Evolutionary conservation across 1,140 invertebrate genomes (phyloP).

Genomic region (Zaprionus tsacasi): DNA sequence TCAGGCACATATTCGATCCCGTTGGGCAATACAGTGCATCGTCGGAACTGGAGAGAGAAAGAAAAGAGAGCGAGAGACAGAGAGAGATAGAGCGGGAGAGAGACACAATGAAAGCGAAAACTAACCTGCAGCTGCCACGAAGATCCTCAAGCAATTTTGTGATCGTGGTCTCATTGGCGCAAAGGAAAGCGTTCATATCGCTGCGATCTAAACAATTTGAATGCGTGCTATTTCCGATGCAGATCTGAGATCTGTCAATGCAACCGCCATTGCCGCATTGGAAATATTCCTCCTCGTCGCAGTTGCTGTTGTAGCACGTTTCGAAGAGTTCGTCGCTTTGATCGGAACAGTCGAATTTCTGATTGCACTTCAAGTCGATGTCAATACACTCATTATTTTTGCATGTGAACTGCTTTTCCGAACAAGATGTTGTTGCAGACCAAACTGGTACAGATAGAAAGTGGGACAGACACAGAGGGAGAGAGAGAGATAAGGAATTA

Average conservation of each 20-base stretch:
- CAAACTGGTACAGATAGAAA: not conserved
- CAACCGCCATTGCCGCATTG: constrained; percentile 50
- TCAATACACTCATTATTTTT: not conserved
- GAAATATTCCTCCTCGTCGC: not conserved
- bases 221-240: not conserved
- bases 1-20: constrained; percentile 25
- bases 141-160: not conserved
- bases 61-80: not conserved
- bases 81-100: too few relatives aligned
- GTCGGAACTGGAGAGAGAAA: not conserved
- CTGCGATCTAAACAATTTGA: constrained; percentile 40
- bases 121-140: constrained; percentile 33
- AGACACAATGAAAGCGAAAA: not conserved
- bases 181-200: constrained; percentile 28
- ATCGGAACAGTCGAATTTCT: constrained; percentile 86
- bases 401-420: constrained; percentile 9
- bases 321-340: constrained; percentile 88
- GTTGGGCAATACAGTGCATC: not conserved
- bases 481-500: not conserved
- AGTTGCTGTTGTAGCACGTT: constrained; percentile 1
- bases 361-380: constrained; percentile 18
- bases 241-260: not conserved
- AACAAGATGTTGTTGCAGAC: not conserved
- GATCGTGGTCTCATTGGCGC: not conserved
- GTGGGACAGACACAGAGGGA: not conserved